phyloP scores from a whole-genome alignment of 2,113 vertebrate species.

The Dasyprocta punctata region DNA sequence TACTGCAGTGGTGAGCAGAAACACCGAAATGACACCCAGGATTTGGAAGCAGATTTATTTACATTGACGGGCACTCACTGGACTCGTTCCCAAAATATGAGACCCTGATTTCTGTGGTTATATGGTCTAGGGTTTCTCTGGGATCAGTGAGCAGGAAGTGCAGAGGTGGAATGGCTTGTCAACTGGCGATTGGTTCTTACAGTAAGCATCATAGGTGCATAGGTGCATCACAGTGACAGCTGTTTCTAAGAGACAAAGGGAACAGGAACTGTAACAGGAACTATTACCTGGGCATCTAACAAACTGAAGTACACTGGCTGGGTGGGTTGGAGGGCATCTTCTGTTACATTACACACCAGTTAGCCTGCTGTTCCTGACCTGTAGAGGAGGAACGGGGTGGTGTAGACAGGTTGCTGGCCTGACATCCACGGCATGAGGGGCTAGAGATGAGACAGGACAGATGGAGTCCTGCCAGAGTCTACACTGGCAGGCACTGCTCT shows the following conservation, averaged over 20 bases:
- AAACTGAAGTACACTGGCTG: not conserved
- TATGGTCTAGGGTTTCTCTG: too few species aligned
- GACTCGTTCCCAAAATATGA: not conserved
- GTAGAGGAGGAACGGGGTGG: rapidly evolving
- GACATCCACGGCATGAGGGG: rapidly evolving
- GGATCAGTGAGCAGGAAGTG: not conserved
- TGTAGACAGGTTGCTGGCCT: rapidly evolving
- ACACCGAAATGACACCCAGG: not conserved
- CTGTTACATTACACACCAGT: not conserved
- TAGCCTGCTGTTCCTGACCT: not conserved
- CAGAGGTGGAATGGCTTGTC: not conserved
- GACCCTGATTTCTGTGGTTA: not conserved
- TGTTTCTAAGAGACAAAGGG: not conserved
- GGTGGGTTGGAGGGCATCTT: not conserved
- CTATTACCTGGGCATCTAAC: not conserved
- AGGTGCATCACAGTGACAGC: not conserved
- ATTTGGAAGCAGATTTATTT: not conserved
- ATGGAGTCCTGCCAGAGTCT: not conserved
- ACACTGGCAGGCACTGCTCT: rapidly evolving
- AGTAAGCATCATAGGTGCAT: too few species aligned
- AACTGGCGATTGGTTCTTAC: not conserved
- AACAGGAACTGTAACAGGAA: not conserved
- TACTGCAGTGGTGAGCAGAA: not conserved
- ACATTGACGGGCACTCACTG: not conserved
- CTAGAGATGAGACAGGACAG: not conserved